Evolutionary conservation across 2,797 vertebrate species (phyloP), one percentile per base, ranked within the genome.

Genomic region (Rallus crepitans): DNA sequence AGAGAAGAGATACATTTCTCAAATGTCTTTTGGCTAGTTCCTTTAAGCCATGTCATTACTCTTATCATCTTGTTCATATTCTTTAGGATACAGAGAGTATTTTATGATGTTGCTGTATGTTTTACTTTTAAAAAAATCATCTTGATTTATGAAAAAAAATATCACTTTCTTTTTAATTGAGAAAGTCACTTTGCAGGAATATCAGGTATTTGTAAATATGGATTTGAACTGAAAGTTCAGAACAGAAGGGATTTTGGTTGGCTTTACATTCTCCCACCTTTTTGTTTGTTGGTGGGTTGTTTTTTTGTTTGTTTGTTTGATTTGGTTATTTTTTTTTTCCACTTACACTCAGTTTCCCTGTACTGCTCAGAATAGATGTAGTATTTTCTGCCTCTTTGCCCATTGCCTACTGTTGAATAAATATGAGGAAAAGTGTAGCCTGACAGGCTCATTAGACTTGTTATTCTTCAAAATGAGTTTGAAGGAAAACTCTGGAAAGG

Each of bases 41-140:
- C 81, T 91, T 89, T 71, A 71, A 84, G 40, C 60, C 9, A 66
- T 84, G 93, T 89, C 45, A 59, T 64, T 87, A 73, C n/a, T 79
- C 21, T 64, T 37, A 64, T 31, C 11, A 30, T 60, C 50, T 77
- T 85, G 17, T 42, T 91, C 9, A 3, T 53, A 28, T 30, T 95
- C 45, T 85, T 85, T 61, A 33, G n/a, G 56, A 35, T 82, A 47
- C n/a, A 57, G 33, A 66, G 61, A 8, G 18, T 65, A 63, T 83
- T 65, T 90, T 45, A 48, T 66, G 55, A 50, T 75, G 24, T 30
- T 45, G 14, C n/a, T 59, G 3, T 14, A 4, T 30, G 20, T 19
- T 85, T 78, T 64, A 50, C 28, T 71, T 77, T 73, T 21, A 3
- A 50, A 50, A 63, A 55, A 59, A 33, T 35, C 3, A 7, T 35